phyloP scores from a whole-genome alignment of 2,888 invertebrate species.

The Ceramica pisi region DNA sequence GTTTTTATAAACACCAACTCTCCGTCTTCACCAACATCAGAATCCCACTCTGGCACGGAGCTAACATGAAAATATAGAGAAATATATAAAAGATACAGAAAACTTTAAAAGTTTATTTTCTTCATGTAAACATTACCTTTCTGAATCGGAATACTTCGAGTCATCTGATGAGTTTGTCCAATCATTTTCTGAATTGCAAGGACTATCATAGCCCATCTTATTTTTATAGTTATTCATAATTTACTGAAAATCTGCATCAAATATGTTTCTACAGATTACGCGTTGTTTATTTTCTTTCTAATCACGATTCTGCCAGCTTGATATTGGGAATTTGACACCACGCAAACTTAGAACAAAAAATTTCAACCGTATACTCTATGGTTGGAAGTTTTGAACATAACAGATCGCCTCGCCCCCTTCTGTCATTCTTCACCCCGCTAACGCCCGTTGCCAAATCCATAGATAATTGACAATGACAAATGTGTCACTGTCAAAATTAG shows the following conservation, averaged over 20 bases:
- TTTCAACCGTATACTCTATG: no score
- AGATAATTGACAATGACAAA: no score
- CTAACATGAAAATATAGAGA: slow-evolving; percentile 76
- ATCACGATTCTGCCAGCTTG: no score
- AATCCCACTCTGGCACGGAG: slow-evolving; percentile 93
- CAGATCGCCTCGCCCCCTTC: no score
- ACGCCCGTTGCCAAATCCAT: no score
- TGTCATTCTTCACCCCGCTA: no score
- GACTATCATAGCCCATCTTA: slow-evolving; percentile 81
- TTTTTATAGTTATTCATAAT: slow-evolving; percentile 77
- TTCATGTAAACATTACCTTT: slow-evolving; percentile 82
- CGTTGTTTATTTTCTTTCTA: background rate
- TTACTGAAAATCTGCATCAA: background rate
- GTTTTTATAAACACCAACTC: slow-evolving; percentile 93
- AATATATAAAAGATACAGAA: background rate
- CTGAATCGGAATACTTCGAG: slow-evolving; percentile 91
- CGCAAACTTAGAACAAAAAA: no score
- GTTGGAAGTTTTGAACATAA: no score
- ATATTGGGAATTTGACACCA: no score
- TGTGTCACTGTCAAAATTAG: no score
- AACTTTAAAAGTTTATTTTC: background rate
- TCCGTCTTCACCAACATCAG: slow-evolving; percentile 92
- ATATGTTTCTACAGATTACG: no score
- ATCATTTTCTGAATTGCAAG: slow-evolving; percentile 86
- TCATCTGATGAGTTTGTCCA: slow-evolving; percentile 87